These are phyloP conservation scores for Lochmaea crataegi DNA, from an alignment of 2,888 invertebrate species.

Conservation along the genomic window DNA sequence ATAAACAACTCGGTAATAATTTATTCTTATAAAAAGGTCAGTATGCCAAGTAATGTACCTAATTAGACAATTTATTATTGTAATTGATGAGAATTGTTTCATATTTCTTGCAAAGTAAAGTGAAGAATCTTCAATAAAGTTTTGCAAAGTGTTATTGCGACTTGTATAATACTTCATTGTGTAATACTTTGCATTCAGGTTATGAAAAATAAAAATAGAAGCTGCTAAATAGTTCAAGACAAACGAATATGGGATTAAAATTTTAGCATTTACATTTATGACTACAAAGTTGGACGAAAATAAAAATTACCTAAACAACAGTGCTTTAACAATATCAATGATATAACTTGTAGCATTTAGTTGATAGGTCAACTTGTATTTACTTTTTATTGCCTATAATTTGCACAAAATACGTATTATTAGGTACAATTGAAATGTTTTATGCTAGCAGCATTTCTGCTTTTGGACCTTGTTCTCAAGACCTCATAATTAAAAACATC, in stretches of 20 bases:
- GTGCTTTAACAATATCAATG: neutral
- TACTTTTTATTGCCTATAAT: too few species aligned
- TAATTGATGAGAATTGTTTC: conserved; percentile 19
- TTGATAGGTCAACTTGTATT: too few species aligned
- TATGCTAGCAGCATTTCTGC: too few species aligned
- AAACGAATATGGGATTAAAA: neutral
- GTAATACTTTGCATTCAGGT: conserved; percentile 18
- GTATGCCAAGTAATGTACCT: conserved; percentile 16
- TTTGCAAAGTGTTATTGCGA: conserved; percentile 21
- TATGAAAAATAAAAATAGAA: conserved; percentile 10
- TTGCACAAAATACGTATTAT: too few species aligned
- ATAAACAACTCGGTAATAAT: neutral
- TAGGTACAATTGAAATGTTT: too few species aligned
- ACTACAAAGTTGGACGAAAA: neutral
- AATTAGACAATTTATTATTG: conserved; percentile 23
- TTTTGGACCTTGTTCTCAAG: too few species aligned
- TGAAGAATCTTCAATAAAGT: conserved; percentile 21
- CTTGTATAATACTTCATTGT: conserved; percentile 9
- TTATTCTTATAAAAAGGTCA: conserved; percentile 19
- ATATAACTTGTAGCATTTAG: neutral
- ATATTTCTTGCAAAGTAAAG: conserved; percentile 8
- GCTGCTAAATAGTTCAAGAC: neutral
- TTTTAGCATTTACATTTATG: neutral
- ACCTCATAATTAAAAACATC: too few species aligned
- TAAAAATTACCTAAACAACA: neutral